phyloP scores from a whole-genome alignment of 2,797 vertebrate genomes.

The Microchirus variegatus region DNA sequence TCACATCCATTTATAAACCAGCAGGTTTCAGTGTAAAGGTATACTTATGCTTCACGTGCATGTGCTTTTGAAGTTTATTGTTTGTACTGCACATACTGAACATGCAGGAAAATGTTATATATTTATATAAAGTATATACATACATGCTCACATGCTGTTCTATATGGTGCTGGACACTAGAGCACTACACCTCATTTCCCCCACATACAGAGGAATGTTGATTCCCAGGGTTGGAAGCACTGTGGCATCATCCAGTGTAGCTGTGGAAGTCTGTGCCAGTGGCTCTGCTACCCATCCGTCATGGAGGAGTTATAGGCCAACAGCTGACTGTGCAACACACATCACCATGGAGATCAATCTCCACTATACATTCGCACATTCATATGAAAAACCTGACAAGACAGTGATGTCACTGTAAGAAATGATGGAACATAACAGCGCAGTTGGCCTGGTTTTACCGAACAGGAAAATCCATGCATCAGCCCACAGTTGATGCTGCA shows the following conservation, averaged over 20 bases:
- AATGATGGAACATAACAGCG: conserved; percentile 53
- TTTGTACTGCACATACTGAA: conserved; percentile 5
- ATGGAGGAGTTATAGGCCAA: conserved; percentile 49
- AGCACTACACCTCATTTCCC: conserved; percentile 34
- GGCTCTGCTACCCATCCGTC: conserved; percentile 67
- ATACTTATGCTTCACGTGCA: not conserved
- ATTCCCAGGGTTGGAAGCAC: conserved; percentile 37
- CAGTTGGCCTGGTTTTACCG: conserved; percentile 24
- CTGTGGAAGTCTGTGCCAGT: conserved; percentile 56
- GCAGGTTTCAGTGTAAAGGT: not conserved
- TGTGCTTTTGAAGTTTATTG: not conserved
- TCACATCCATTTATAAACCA: conserved; percentile 1
- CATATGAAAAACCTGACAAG: conserved; percentile 27
- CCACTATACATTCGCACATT: conserved; percentile 14
- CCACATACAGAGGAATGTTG: conserved; percentile 37
- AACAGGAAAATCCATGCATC: conserved; percentile 13
- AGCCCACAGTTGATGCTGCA: not conserved
- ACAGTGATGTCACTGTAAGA: conserved; percentile 63
- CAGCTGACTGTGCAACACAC: conserved; percentile 61
- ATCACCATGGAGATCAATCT: conserved; percentile 20
- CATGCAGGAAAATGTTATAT: not conserved
- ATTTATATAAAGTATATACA: not conserved
- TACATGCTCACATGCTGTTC: not conserved
- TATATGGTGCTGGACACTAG: conserved; percentile 14
- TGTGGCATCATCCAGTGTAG: conserved; percentile 51